Evolutionary conservation across 2,113 vertebrate genomes (phyloP), one percentile per base, ranked within the genome.

Genomic region (Festucalex cinctus): DNA sequence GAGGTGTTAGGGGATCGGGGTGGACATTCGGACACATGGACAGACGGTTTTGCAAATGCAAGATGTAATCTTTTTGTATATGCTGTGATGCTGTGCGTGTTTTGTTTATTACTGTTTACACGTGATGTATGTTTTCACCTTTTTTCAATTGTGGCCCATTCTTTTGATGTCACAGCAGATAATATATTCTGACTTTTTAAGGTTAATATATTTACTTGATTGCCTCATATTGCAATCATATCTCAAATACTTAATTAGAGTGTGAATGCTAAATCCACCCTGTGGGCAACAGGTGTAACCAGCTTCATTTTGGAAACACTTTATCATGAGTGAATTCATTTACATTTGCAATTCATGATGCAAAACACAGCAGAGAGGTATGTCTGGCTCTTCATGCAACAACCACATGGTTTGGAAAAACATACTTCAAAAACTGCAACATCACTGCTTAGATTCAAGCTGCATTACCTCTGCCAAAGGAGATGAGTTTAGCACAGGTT

Each of bases 141-240:
- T 46, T 46, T 46, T 46, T 46, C 5, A 0, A 19, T 19, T 41
- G n/a, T n/a, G n/a, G n/a, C n/a, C n/a, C n/a, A 41, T 41, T 46
- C 73, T 82, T 65, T 69, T 66, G 66, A 35, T 65, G 54, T 46
- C 69, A 58, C 68, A 73, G 64, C 67, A 26, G 61, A 71, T 72
- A 69, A 60, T 69, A 74, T 68, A 57, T 82, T 82, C 76, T 70
- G 80, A 83, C 83, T 80, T 69, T 36, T n/a, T 86, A 88, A 86
- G 84, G 85, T 85, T 86, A 89, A 86, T 82, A 75, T 64, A 81
- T 85, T 85, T 85, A 82, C 83, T 81, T 63, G 26, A 79, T 83
- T 74, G 66, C 46, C 60, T 80, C 65, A 78, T 76, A 78, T 85
- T 73, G 66, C 79, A 78, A 72, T 80, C 68, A 43, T 74, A 64